These are phyloP conservation scores for Ennomos erosarius DNA, from an alignment of 2,888 invertebrate species.

Conservation along the genomic window DNA sequence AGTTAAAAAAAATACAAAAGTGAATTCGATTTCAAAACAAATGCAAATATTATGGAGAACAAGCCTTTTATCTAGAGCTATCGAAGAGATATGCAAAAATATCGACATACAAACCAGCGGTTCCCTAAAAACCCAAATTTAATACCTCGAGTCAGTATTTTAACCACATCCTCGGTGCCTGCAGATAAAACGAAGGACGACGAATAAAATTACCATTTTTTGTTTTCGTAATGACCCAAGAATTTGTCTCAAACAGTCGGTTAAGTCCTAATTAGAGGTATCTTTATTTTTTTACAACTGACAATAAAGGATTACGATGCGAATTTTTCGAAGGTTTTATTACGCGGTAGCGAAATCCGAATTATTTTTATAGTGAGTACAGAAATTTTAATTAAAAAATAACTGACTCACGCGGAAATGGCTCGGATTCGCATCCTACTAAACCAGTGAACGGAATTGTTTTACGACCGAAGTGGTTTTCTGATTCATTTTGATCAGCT, in stretches of 20 bases:
- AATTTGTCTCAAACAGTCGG: conserved; percentile 54
- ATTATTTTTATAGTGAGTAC: conserved; percentile 27
- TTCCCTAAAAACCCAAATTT: conserved; percentile 35
- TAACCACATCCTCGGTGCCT: conserved; percentile 34
- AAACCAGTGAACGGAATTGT: conserved; percentile 19
- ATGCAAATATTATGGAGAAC: too few species aligned
- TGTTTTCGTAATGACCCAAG: conserved; percentile 48
- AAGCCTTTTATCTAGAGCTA: neutral
- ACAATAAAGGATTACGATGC: conserved; percentile 39
- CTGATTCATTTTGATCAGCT: neutral
- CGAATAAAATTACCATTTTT: conserved; percentile 34
- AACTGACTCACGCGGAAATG: conserved; percentile 25
- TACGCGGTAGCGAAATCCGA: conserved; percentile 38
- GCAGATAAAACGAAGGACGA: conserved; percentile 29
- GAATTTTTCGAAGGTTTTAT: conserved; percentile 38
- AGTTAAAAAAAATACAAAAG: too few species aligned
- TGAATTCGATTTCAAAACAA: too few species aligned
- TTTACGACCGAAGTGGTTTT: conserved; percentile 4
- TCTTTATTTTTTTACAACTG: conserved; percentile 41
- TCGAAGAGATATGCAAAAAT: neutral
- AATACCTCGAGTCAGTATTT: conserved; percentile 36
- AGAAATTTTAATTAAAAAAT: conserved; percentile 23
- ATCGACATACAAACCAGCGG: conserved; percentile 21
- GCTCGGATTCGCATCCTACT: conserved; percentile 15
- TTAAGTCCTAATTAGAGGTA: conserved; percentile 56